Percentiles rank a stretch among this genome's conserved stretches.
These are phyloP conservation scores for Drosophila rellima DNA, from an alignment of 2,888 invertebrate species.

Conservation along the genomic window DNA sequence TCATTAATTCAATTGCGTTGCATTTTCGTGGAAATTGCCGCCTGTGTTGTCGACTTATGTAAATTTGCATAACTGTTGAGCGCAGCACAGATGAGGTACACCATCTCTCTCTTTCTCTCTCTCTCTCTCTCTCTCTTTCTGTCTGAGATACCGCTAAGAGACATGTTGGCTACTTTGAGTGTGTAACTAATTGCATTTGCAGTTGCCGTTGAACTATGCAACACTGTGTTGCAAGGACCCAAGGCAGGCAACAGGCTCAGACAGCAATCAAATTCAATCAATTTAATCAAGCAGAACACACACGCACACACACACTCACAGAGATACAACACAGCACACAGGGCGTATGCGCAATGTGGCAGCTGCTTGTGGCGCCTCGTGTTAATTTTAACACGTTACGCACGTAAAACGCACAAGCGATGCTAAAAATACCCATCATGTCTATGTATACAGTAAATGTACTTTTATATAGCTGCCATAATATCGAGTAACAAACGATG, in stretches of 20 bases:
- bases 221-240: conserved; percentile 46
- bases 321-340: conserved; percentile 35
- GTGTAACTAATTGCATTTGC: conserved; percentile 63
- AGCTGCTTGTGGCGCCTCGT: conserved; percentile 55
- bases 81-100: conserved; percentile 31
- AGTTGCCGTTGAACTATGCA: conserved; percentile 49
- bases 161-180: conserved; percentile 32
- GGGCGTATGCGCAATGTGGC: conserved; percentile 60
- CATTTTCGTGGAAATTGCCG: conserved; percentile 73
- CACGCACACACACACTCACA: conserved; percentile 27
- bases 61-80: conserved; percentile 72
- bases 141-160: neutral
- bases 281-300: conserved; percentile 68
- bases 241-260: conserved; percentile 22
- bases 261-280: conserved; percentile 78
- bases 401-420: conserved; percentile 67
- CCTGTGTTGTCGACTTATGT: conserved; percentile 39
- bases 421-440: conserved; percentile 75
- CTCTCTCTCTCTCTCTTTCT: neutral
- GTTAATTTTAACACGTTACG: conserved; percentile 81
- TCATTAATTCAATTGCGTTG: conserved; percentile 77
- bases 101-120: neutral
- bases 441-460: conserved; percentile 59
- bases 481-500: conserved; percentile 76
- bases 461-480: conserved; percentile 77